Evolutionary conservation across 92 coral and sea anemone species (phyloP).

Genomic region (Pocillopora grandis): DNA sequence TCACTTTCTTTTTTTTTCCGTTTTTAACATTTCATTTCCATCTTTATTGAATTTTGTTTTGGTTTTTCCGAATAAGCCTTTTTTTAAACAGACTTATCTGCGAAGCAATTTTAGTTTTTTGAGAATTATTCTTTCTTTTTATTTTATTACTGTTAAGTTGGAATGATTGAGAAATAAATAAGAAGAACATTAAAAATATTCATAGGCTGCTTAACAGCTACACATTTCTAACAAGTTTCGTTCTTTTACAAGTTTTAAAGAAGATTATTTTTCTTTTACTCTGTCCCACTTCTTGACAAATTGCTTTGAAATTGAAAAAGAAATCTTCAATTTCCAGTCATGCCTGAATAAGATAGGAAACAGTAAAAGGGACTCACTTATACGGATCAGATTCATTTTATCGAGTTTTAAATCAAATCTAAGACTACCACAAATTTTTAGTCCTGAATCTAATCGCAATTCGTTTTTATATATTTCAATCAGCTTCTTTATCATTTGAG

Average conservation of each 20-base stretch:
- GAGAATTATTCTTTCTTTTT: no score
- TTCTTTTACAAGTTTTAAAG: no score
- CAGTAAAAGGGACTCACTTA: background rate
- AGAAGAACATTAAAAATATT: no score
- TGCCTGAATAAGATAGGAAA: no score
- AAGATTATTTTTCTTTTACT: no score
- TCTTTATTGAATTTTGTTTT: background rate
- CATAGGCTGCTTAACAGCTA: no score
- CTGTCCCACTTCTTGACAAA: no score
- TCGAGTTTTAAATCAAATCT: constrained; percentile 3
- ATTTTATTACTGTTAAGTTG: no score
- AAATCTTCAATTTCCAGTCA: no score
- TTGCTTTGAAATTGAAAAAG: no score
- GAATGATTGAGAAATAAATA: no score
- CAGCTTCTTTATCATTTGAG: background rate
- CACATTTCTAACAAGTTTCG: no score
- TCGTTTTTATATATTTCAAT: background rate
- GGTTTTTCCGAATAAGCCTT: background rate
- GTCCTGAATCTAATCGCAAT: background rate
- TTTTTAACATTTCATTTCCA: background rate
- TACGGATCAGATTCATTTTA: constrained; percentile 9
- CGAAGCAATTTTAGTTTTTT: background rate
- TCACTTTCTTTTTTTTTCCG: background rate
- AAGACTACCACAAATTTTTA: background rate
- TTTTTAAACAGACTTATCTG: background rate